phyloP scores from a whole-genome alignment of 1,140 invertebrate genomes.

The Agraylea sexmaculata region DNA sequence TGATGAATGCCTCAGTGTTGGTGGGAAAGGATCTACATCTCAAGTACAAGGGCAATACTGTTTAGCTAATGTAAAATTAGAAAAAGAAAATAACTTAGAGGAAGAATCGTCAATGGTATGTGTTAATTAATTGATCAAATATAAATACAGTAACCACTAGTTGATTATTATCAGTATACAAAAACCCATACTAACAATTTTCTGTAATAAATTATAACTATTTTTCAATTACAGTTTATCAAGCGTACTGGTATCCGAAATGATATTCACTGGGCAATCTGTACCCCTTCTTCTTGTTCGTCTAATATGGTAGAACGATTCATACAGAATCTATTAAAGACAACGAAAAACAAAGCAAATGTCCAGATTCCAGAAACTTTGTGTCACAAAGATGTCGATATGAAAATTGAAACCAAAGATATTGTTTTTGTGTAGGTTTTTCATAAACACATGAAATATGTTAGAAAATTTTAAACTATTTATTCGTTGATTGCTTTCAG shows the following conservation, averaged over 20 bases:
- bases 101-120: conserved; percentile 13
- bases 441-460: conserved; percentile 20
- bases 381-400: conserved; percentile 38
- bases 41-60: conserved; percentile 48
- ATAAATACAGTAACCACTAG: not conserved
- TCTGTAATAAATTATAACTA: not conserved
- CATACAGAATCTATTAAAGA: conserved; percentile 37
- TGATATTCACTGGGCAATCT: conserved; percentile 49
- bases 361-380: conserved; percentile 35
- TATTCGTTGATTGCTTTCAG: conserved; percentile 22
- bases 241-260: conserved; percentile 33
- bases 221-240: conserved; percentile 10
- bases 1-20: conserved; percentile 46
- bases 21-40: conserved; percentile 17
- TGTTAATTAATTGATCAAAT: not conserved
- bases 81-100: not conserved
- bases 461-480: conserved; percentile 17
- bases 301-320: conserved; percentile 39
- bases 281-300: conserved; percentile 46
- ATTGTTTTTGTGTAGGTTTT: conserved; percentile 46
- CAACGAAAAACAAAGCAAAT: conserved; percentile 35
- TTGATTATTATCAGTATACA: conserved; percentile 2
- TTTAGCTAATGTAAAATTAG: conserved; percentile 30
- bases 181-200: conserved; percentile 12
- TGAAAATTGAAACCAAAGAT: conserved; percentile 33